Conservation (phyloP, 2,797 vertebrate species). For the Argya squamiceps region DNA sequence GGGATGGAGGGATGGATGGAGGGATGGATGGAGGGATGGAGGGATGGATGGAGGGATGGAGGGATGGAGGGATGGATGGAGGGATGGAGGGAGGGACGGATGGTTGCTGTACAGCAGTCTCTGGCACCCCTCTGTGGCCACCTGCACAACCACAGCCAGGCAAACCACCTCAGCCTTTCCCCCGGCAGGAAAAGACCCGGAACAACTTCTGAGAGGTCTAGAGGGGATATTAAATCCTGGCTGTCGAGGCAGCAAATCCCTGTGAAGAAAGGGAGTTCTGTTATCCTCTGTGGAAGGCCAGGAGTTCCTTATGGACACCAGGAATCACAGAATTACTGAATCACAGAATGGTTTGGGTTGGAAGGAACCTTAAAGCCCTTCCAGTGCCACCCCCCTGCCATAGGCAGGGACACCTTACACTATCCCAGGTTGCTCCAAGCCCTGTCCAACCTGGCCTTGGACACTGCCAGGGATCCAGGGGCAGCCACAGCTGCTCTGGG, state of each 20-base stretch:
- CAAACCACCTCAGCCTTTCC: not conserved
- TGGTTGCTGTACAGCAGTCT: not conserved
- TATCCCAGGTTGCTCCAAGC: rapidly evolving
- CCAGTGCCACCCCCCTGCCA: rapidly evolving
- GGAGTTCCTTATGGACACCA: not conserved
- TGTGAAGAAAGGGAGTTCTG: not conserved
- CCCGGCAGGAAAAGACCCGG: not conserved
- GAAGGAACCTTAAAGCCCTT: not conserved
- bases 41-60: not conserved
- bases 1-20: not conserved
- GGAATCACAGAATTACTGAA: not conserved
- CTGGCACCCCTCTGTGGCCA: conserved; percentile 54
- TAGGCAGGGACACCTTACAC: not conserved
- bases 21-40: not conserved
- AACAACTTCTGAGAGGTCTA: not conserved
- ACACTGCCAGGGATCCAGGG: not conserved
- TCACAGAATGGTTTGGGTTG: not conserved
- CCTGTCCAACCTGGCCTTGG: rapidly evolving
- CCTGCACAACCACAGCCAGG: not conserved
- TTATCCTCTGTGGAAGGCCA: not conserved
- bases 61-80: not conserved
- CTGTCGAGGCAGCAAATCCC: not conserved
- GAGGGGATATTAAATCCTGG: not conserved
- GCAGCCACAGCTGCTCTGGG: not conserved
- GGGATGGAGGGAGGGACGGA: too few species aligned